Conservation (phyloP, 1,140 invertebrate genomes). For the Drosophila saltans region DNA sequence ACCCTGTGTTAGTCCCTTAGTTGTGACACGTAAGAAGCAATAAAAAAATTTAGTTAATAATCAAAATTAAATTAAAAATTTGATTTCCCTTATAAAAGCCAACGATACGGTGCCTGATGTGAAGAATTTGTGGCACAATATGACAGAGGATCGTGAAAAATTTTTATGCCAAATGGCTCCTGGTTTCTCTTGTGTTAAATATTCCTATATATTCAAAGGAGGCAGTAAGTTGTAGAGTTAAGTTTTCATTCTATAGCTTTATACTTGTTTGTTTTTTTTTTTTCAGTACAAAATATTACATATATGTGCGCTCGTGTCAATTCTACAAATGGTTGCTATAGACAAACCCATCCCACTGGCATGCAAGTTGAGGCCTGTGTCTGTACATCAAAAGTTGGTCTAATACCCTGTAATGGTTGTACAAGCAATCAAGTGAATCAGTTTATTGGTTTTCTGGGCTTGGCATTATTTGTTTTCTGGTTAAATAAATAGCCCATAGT, state of each 20-base stretch:
- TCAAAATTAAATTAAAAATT: background rate
- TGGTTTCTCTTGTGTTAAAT: conserved; percentile 68
- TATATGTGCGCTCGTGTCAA: conserved; percentile 80
- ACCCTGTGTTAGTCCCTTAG: conserved; percentile 66
- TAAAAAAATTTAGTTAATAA: background rate
- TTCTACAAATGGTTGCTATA: conserved; percentile 66
- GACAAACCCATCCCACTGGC: conserved; percentile 58
- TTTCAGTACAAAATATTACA: conserved; percentile 74
- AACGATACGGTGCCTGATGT: conserved; percentile 75
- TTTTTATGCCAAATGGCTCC: conserved; percentile 70
- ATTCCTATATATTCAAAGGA: conserved; percentile 76
- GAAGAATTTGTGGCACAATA: conserved; percentile 59
- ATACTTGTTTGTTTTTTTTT: too few species aligned
- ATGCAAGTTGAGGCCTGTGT: conserved; percentile 77
- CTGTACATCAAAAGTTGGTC: conserved; percentile 63
- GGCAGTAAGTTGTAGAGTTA: conserved; percentile 55
- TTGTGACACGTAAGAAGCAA: conserved; percentile 56
- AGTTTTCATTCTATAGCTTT: too few species aligned
- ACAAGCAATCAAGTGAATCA: background rate
- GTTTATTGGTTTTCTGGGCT: conserved; percentile 40
- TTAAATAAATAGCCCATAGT: conserved; percentile 58
- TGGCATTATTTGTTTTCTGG: conserved; percentile 29
- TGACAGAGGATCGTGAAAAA: conserved; percentile 46
- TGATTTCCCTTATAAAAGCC: conserved; percentile 29
- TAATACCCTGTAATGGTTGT: conserved; percentile 68